Evolutionary conservation across 1,140 invertebrate genomes (phyloP), one percentile per base, ranked within the genome.

Genomic region (Zaprionus africanus): DNA sequence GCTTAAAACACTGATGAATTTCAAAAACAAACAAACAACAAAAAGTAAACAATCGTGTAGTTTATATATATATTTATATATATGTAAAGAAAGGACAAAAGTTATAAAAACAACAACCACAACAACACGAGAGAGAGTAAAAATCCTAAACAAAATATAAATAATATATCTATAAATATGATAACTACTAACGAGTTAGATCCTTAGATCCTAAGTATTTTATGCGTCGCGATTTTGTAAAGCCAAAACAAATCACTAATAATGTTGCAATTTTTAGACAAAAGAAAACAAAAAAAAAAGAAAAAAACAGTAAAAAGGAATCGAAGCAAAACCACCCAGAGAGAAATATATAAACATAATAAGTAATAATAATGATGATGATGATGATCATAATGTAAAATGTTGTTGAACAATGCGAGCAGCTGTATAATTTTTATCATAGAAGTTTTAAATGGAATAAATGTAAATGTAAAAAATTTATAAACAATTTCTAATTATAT

Each of bases 381-480:
- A 43, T 46, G 41, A 43, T 43, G 13, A 38, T 38, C 12, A n/a
- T 59, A 78, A 68, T 71, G 38, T 57, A 46, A 78, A 80, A 79
- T 85, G 82, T 90, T 90, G 85, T 90, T 90, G 70, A 90, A 82
- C 81, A 84, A 90, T 90, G 85, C 79, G 81, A 85, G 85, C 88
- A 87, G 86, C 86, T 90, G 82, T 90, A 90, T 73, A 85, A 85
- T 82, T 90, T 87, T 81, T 90, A 90, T 79, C 73, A 85, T 90
- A 90, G 67, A 85, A 74, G 64, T 82, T 90, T 90, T 90, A 90
- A 88, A 88, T 81, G 58, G 85, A 88, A 88, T 90, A 88, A 88
- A 90, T 77, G 71, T 90, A 90, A 90, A 85, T 90, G 76, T 90
- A 85, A 85, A 59, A 51, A 51, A 51, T 24, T 51, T 24, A 51